Base-by-base conservation (phyloP, 1,140 invertebrate genomes). In the Sesamia nonagrioides region DNA sequence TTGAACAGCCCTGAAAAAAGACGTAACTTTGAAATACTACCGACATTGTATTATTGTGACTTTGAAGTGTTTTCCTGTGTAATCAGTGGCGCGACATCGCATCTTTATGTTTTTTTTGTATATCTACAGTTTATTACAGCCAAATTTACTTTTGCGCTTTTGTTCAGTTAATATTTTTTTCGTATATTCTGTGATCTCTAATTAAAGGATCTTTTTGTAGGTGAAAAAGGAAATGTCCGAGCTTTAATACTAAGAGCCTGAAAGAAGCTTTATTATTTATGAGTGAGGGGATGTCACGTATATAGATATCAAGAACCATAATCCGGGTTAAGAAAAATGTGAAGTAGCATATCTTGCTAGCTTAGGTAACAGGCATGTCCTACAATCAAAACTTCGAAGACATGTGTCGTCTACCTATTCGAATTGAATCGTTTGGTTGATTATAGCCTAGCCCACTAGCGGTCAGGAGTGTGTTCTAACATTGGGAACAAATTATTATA, bases 121-220 rank as follows among this genome's bases (percentile, higher is more conserved):
- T 63, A 37, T n/a, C n/a, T 66, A 66, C n/a, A 42, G 15, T 66
- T 66, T 66, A 42, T 66, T 42, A 66, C 61, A 42, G 61, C 42
- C 61, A 17, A 42, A 66, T 66, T 66, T 66, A 15, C 61, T 18
- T 58, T 63, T 63, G n/a, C 33, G 60, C 60, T 15, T 61, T 63
- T 66, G 17, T 21, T 66, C 56, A n/a, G 61, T 42, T 18, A 66
- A 66, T 66, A 66, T 66, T 42, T 40, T 58, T 66, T 66, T 42
- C 61, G 37, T 37, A 37, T 37, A 42, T 66, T 66, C 42, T 66
- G 61, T 40, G 61, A 42, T 66, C 61, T 66, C 37, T 66, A 66
- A 66, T 66, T 66, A 66, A 66, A 42, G 37, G 37, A 3, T 50
- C 56, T 15, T 60, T 60, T 60, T n/a, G 56, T 18, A 21, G 37